These are phyloP conservation scores for Cheiracanthium punctorium DNA, from an alignment of 2,888 invertebrate genomes.

Conservation along the genomic window DNA sequence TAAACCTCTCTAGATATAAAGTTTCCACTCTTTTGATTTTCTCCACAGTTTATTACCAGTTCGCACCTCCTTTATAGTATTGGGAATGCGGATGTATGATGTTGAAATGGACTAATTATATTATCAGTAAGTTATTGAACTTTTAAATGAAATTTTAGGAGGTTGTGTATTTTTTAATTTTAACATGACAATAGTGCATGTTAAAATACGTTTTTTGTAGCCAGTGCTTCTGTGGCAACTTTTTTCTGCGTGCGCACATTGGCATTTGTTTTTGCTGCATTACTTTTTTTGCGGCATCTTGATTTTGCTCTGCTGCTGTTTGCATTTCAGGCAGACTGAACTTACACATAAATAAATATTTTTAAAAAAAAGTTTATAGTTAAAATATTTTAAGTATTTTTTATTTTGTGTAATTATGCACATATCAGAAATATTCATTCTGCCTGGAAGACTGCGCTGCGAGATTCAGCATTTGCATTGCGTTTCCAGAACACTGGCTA, in stretches of 20 bases:
- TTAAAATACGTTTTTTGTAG: conserved; percentile 50
- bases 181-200: conserved; percentile 65
- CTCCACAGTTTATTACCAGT: conserved; percentile 70
- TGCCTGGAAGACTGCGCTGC: conserved; percentile 55
- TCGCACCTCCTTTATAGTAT: conserved; percentile 62
- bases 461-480: not conserved
- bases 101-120: conserved; percentile 52
- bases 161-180: conserved; percentile 32
- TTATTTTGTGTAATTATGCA: not conserved
- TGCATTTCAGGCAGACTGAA: conserved; percentile 54
- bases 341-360: too few relatives aligned
- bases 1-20: conserved; percentile 19
- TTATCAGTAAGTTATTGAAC: conserved; percentile 67
- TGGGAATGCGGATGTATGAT: conserved; percentile 67
- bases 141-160: conserved; percentile 68
- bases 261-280: conserved; percentile 56
- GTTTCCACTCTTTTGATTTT: conserved; percentile 67
- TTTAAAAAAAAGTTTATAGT: too few relatives aligned
- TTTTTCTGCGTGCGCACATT: conserved; percentile 31
- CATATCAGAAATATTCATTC: conserved; percentile 15
- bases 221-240: conserved; percentile 60
- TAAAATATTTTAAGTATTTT: not conserved
- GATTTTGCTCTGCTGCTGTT: conserved; percentile 13
- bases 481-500: conserved; percentile 60
- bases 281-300: conserved; percentile 36